Evolutionary conservation across 1,140 invertebrate species (phyloP), one percentile per base, ranked within the genome.

Genomic region (Orchestia grillus): DNA sequence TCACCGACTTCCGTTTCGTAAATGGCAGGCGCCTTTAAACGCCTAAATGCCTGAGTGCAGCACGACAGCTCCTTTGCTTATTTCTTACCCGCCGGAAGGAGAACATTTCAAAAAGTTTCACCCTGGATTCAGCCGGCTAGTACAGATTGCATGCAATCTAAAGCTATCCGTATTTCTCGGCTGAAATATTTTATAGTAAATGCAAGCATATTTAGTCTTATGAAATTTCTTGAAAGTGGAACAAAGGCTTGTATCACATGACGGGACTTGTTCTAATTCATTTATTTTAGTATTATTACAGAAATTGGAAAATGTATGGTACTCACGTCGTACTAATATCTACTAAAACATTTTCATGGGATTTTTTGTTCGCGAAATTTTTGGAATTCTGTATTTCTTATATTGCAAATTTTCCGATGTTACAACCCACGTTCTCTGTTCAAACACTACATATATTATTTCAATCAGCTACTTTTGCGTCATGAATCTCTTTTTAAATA

Each of bases 1-100:
- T 77, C 62, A 77, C 62, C 62, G 62, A 77, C 62, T 77, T 77
- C 62, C 62, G 62, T 77, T 77, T 77, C 62, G 62, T 77, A 77
- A 77, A 77, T 77, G 62, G 62, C 62, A 77, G 62, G 15, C 62
- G 62, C 62, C 62, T 77, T 77, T 77, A 77, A 77, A 77, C 62
- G 62, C 62, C 62, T 77, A 77, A 77, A 77, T 77, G 62, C 62
- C 62, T 77, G 28, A 77, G 62, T 77, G 62, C 62, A 77, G 62
- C 15, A 77, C 62, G 62, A 77, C 62, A 77, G 62, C 62, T 77
- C 62, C 28, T 77, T 77, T 77, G 62, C 11, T 77, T 77, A 77
- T 77, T 77, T 77, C 62, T 77, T 36, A 77, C 62, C 28, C 62
- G 62, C 62, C 62, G 62, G 62, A 77, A 77, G 62, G 28, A 77